Percentiles rank a stretch among this genome's conserved stretches.
These are phyloP conservation scores for Alligator mississippiensis DNA, from an alignment of 2,113 vertebrate genomes.

Conservation along the genomic window DNA sequence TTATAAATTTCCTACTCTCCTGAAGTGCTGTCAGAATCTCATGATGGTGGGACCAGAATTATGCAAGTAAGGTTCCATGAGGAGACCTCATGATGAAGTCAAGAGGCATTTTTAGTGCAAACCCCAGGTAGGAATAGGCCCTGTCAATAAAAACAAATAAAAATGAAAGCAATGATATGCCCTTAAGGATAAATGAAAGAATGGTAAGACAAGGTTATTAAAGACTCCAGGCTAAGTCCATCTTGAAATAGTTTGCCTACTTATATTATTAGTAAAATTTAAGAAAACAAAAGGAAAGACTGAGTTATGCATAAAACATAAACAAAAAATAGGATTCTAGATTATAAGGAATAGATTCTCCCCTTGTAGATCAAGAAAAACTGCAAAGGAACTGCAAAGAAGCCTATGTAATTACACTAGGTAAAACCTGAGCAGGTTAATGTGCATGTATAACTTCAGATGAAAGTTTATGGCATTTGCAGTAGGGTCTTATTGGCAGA, in stretches of 20 bases:
- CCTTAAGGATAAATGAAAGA: neutral
- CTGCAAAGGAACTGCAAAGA: neutral
- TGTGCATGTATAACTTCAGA: neutral
- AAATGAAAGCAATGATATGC: neutral
- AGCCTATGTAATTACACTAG: neutral
- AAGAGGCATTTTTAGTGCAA: neutral
- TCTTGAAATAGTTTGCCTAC: neutral
- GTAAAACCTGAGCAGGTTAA: neutral
- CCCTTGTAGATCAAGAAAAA: neutral
- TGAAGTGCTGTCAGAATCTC: neutral
- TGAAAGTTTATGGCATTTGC: neutral
- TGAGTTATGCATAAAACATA: neutral
- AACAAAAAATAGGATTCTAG: neutral
- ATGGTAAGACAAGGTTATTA: neutral
- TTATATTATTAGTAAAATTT: too few relatives aligned
- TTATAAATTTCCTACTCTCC: neutral
- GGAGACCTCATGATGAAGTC: neutral
- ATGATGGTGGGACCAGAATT: neutral
- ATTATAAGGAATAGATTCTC: neutral
- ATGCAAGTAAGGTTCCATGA: neutral
- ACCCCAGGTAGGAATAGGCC: neutral
- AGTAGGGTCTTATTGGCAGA: neutral
- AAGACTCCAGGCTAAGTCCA: neutral
- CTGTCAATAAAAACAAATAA: neutral
- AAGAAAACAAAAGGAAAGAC: too few relatives aligned